Evolutionary conservation across 2,113 vertebrate genomes (phyloP).

Genomic region (Esox niger): DNA sequence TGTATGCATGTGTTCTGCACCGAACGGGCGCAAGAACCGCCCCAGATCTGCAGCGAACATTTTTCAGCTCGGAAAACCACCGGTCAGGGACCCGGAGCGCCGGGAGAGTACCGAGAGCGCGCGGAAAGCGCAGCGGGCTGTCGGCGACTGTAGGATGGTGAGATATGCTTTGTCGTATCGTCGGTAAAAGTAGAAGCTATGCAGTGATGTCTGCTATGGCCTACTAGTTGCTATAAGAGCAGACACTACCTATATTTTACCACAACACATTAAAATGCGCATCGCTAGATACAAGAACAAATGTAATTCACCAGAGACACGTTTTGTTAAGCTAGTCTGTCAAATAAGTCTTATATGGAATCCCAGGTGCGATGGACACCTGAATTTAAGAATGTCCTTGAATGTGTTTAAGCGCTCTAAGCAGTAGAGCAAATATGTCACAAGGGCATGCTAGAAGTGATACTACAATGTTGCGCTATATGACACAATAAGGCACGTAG

Average conservation of each 20-base stretch:
- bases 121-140: conserved; percentile 72
- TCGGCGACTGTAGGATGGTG: conserved; percentile 94
- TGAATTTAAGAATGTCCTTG: neutral
- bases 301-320: neutral
- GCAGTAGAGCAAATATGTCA: neutral
- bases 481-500: no score
- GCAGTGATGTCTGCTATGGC: no score
- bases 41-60: conserved; percentile 82
- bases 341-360: neutral
- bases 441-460: neutral
- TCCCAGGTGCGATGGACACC: neutral
- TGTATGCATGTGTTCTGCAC: conserved; percentile 95
- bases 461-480: no score
- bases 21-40: conserved; percentile 93
- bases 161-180: conserved; percentile 48
- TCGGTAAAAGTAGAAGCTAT: neutral
- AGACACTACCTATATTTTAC: neutral
- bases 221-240: neutral
- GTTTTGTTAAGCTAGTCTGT: neutral
- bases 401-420: neutral
- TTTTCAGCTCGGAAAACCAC: conserved; percentile 79
- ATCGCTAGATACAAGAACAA: neutral
- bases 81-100: conserved; percentile 78
- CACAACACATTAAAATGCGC: neutral
- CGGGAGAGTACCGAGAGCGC: conserved; percentile 80